phyloP scores from a whole-genome alignment of 2,888 invertebrate species.

The Meteorus cinctellus region DNA sequence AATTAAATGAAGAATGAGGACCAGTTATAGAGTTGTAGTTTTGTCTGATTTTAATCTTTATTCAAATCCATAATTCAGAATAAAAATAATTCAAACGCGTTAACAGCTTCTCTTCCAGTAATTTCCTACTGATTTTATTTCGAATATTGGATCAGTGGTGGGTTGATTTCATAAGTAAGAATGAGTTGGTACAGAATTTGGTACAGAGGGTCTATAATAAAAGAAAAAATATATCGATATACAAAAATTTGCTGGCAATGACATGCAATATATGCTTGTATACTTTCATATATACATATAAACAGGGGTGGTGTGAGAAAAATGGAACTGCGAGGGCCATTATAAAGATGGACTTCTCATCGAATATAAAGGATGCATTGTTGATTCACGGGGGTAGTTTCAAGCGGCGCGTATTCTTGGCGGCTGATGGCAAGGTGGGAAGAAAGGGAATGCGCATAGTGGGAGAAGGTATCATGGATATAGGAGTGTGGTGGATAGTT shows the following conservation, averaged over 20 bases:
- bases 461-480: constrained; percentile 31
- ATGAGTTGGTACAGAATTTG: no score
- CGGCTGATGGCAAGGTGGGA: constrained; percentile 36
- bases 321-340: constrained; percentile 64
- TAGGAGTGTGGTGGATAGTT: constrained; percentile 59
- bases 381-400: constrained; percentile 57
- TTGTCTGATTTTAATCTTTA: no score
- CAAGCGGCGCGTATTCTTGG: constrained; percentile 39
- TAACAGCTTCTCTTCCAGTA: no score
- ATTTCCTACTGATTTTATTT: no score
- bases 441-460: constrained; percentile 24
- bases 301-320: constrained; percentile 60
- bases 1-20: no score
- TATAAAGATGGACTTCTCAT: constrained; percentile 72
- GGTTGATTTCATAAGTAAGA: background rate
- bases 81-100: no score
- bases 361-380: constrained; percentile 64
- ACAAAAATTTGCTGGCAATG: background rate
- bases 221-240: background rate
- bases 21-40: no score
- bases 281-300: background rate
- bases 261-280: constrained; percentile 47
- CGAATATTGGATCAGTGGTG: no score
- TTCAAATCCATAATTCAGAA: no score
- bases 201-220: background rate